phyloP scores from a whole-genome alignment of 2,113 vertebrate species.

The Notothenia rossii region DNA sequence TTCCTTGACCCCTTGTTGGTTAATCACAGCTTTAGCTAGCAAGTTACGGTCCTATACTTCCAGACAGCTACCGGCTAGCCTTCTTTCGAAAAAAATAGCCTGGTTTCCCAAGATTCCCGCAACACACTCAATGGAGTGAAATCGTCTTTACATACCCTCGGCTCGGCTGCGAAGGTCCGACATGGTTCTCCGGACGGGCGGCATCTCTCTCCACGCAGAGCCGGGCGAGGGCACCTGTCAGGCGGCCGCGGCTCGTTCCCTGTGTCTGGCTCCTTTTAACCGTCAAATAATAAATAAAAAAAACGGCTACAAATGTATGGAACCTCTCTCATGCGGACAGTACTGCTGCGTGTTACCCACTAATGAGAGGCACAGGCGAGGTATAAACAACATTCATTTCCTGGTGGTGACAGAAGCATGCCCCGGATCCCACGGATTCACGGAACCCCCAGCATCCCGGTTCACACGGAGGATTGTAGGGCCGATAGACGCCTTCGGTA shows the following conservation, averaged over 20 bases:
- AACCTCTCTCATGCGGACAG: slow-evolving; percentile 52
- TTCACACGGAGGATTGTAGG: slow-evolving; percentile 26
- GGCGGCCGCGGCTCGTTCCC: slow-evolving; percentile 62
- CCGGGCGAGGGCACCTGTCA: slow-evolving; percentile 84
- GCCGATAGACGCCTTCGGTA: slow-evolving; percentile 15
- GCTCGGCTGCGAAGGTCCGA: slow-evolving; percentile 91
- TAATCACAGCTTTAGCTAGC: slow-evolving; percentile 57
- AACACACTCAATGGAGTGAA: neutral
- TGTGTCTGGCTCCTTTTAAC: slow-evolving; percentile 32
- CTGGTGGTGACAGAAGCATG: slow-evolving; percentile 34
- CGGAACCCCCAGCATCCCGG: slow-evolving; percentile 52
- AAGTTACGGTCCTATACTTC: slow-evolving; percentile 52
- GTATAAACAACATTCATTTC: slow-evolving; percentile 41
- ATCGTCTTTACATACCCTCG: slow-evolving; percentile 86
- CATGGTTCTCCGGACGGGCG: slow-evolving; percentile 92
- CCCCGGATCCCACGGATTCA: slow-evolving; percentile 39
- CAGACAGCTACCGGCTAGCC: slow-evolving; percentile 38
- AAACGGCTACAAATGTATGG: slow-evolving; percentile 43
- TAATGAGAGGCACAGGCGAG: slow-evolving; percentile 7
- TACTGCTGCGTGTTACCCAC: slow-evolving; percentile 22
- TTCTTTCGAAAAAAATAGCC: slow-evolving; percentile 13
- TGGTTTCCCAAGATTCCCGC: neutral
- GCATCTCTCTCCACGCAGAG: slow-evolving; percentile 82
- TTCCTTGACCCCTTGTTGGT: slow-evolving; percentile 19
- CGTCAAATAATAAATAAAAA: slow-evolving; percentile 45